Percentiles rank a stretch among this genome's conserved stretches.
These are phyloP conservation scores for Drosophila crucigera DNA, from an alignment of 2,888 invertebrate species.

Conservation along the genomic window DNA sequence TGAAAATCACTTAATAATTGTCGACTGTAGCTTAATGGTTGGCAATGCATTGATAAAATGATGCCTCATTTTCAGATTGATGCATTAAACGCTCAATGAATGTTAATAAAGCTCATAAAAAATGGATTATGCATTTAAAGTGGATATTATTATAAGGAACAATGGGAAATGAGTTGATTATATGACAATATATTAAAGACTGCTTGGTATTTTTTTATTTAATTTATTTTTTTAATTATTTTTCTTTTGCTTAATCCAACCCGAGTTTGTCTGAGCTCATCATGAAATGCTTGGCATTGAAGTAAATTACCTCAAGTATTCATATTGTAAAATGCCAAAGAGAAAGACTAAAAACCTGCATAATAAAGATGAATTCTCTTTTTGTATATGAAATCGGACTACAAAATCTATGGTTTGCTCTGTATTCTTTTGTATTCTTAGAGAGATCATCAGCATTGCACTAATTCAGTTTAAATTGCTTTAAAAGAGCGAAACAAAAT, in stretches of 20 bases:
- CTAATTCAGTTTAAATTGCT: slow-evolving; percentile 69
- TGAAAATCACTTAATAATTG: slow-evolving; percentile 41
- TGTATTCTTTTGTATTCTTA: slow-evolving; percentile 15
- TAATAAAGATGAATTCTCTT: background rate
- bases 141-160: background rate
- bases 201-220: background rate
- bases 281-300: background rate
- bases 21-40: slow-evolving; percentile 7
- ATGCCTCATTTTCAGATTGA: slow-evolving; percentile 39
- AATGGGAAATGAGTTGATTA: background rate
- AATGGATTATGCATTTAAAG: slow-evolving; percentile 24
- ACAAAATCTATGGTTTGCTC: slow-evolving; percentile 1
- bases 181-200: background rate
- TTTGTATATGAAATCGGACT: background rate
- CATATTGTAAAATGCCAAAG: background rate
- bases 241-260: background rate
- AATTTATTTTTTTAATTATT: background rate
- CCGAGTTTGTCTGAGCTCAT: background rate
- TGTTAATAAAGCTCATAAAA: slow-evolving; percentile 10
- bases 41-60: slow-evolving; percentile 16
- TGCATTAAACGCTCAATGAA: slow-evolving; percentile 18
- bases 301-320: background rate
- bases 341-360: slow-evolving; percentile 2
- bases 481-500: slow-evolving; percentile 43
- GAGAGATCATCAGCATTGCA: slow-evolving; percentile 41